Conservation (phyloP, 2,113 vertebrate genomes). For the Muntiacus reevesi region DNA sequence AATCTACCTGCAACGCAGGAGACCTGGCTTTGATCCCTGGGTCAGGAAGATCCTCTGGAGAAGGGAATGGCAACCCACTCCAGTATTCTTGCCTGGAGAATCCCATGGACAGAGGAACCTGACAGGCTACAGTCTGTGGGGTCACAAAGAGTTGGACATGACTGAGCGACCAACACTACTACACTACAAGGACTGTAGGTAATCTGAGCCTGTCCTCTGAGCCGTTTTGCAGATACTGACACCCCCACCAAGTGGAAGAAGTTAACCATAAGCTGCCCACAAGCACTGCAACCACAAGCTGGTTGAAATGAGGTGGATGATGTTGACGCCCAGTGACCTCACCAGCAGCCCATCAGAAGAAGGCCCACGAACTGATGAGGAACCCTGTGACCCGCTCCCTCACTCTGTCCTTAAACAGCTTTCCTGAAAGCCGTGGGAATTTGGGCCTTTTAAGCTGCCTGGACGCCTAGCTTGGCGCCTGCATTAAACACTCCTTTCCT, state of each 20-base stretch:
- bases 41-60: neutral
- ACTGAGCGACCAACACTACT: neutral
- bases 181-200: neutral
- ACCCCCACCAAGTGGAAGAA: neutral
- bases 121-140: accelerated
- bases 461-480: neutral
- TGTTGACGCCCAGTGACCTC: neutral
- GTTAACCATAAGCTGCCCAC: neutral
- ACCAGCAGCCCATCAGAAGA: neutral
- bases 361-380: neutral
- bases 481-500: neutral
- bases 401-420: neutral
- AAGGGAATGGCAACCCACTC: neutral
- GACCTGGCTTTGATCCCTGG: neutral
- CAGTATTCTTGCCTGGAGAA: neutral
- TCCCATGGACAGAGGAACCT: neutral
- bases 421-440: neutral
- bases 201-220: neutral
- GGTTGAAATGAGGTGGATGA: neutral
- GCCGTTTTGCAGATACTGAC: neutral
- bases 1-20: neutral
- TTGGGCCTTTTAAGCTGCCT: neutral
- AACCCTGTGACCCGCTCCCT: neutral
- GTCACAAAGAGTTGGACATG: neutral
- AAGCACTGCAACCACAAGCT: neutral